Evolutionary conservation across 2,888 invertebrate species (phyloP), one percentile per base, ranked within the genome.

Genomic region (Thelaira solivaga): DNA sequence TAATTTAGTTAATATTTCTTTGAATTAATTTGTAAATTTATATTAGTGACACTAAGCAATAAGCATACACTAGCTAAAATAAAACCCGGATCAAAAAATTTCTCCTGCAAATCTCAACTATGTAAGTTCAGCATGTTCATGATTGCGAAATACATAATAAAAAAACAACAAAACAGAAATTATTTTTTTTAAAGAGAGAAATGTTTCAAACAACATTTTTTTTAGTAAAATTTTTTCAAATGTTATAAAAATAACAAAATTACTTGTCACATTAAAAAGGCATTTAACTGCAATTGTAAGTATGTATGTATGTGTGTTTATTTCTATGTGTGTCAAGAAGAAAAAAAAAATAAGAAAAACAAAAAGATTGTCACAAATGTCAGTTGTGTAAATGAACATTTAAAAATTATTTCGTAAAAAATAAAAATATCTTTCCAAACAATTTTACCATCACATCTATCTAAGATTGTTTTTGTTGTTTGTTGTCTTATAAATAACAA

Each of bases 221-320:
- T 34, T 36, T 55, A 22, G 3, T 1, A 36, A 55, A 55, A 53
- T 16, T 20, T 13, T 22, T 4, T 18, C 7, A 41, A 34, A 47
- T 5, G 6, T 5, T n/a, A 24, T 53, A 49, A 29, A 75, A 68
- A 68, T 55, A 45, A 26, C 39, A 29, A 75, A 75, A 75, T 49
- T 57, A 68, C 55, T 53, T 75, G 75, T 75, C 75, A 75, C 75
- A 75, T 75, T 75, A 68, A 39, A 68, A 53, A 74, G 47, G 39
- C 68, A 75, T 67, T 74, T 74, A 53, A 45, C 31, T 43, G 45
- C 31, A 51, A 51, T 45, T 51, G 43, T 45, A 47, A 16, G 41
- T 41, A 41, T 8, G 5, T 20, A 4, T 43, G 11, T 10, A 11
- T 11, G 18, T 4, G 1, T 22, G 16, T 22, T 4, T 4, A 18